Percentiles rank a stretch among this genome's conserved stretches.
Evolutionary conservation across 64 coral and sea anemone species (phyloP).

Genomic region (Actinia equina): DNA sequence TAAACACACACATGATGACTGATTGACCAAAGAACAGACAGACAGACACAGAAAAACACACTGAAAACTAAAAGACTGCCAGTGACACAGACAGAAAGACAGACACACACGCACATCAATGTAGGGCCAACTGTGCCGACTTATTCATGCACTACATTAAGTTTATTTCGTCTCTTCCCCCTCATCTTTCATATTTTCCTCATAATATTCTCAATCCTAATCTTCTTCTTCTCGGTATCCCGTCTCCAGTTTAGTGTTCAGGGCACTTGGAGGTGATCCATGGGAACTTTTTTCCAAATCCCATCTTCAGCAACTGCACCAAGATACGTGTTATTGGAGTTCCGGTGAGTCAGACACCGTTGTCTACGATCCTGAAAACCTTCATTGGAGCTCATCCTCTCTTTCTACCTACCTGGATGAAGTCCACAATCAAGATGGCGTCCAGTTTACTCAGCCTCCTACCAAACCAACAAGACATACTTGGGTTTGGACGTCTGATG

Average conservation of each 20-base stretch:
- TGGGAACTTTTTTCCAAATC: not conserved
- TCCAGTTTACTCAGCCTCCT: not conserved
- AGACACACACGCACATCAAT: too few species aligned
- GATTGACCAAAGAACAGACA: too few species aligned
- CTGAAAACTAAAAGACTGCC: too few species aligned
- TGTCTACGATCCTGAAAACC: not conserved
- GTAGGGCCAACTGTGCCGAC: too few species aligned
- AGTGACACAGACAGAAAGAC: too few species aligned
- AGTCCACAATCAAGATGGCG: not conserved
- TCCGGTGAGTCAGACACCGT: not conserved
- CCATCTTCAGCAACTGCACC: not conserved
- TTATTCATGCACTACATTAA: too few species aligned
- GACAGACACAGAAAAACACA: too few species aligned
- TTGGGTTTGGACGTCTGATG: conserved; percentile 4
- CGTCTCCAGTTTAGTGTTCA: not conserved
- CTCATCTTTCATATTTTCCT: too few species aligned
- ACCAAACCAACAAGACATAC: not conserved
- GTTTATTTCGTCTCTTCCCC: too few species aligned
- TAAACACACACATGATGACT: too few species aligned
- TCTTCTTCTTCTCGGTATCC: too few species aligned
- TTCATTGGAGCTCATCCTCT: not conserved
- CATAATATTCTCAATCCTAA: too few species aligned
- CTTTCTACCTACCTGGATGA: not conserved
- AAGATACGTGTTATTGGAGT: not conserved
- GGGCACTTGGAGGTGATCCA: not conserved